These are phyloP conservation scores for Meleagris gallopavo DNA, from an alignment of 2,113 vertebrate species.

Conservation along the genomic window DNA sequence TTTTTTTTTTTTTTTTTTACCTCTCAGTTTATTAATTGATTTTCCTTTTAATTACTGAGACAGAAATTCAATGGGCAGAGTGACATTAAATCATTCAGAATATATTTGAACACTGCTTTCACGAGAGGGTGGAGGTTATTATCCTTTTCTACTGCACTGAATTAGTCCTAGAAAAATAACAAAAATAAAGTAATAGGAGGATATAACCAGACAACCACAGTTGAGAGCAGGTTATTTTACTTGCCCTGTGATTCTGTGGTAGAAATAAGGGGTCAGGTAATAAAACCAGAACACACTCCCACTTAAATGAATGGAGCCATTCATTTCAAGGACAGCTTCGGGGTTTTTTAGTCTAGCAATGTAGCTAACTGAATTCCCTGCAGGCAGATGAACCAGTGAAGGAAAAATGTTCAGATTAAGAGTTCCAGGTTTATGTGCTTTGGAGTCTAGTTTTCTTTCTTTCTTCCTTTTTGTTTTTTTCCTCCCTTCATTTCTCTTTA, in stretches of 20 bases:
- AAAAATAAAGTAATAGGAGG: not conserved
- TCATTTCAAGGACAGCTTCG: constrained; percentile 59
- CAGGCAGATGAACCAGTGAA: constrained; percentile 39
- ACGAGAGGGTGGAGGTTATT: not conserved
- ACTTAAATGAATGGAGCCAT: constrained; percentile 68
- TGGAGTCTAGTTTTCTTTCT: not conserved
- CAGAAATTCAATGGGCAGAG: not conserved
- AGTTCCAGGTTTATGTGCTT: constrained; percentile 2
- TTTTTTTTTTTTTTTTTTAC: not conserved
- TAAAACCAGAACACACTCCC: constrained; percentile 61
- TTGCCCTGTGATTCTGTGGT: constrained; percentile 37
- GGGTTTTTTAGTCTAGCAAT: constrained; percentile 31
- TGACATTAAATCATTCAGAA: constrained; percentile 37
- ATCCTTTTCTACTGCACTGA: not conserved
- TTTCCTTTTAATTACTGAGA: constrained; percentile 31
- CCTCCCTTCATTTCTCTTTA: not conserved
- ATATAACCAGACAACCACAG: constrained; percentile 17
- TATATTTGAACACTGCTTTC: constrained; percentile 2
- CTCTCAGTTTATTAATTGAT: not conserved
- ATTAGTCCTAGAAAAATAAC: constrained; percentile 35
- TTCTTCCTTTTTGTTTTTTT: too few species aligned
- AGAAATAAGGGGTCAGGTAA: constrained; percentile 61
- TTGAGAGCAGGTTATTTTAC: constrained; percentile 54
- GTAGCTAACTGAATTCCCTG: constrained; percentile 57
- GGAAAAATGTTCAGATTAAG: constrained; percentile 36